Evolutionary conservation across 2,888 invertebrate species (phyloP), one percentile per base, ranked within the genome.

Genomic region (Dryobotodes eremita): DNA sequence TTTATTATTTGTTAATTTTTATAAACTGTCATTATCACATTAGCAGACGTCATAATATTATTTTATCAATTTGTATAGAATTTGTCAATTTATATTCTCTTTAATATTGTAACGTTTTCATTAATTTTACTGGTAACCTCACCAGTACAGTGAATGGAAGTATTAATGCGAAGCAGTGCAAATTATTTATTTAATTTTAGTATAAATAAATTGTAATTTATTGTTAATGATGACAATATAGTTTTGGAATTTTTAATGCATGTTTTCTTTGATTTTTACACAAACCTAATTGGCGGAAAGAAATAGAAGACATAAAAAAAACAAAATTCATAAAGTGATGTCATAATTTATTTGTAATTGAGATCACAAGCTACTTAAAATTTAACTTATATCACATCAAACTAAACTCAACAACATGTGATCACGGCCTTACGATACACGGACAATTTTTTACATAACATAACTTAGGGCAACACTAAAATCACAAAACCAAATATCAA

Each of bases 281-380:
- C 15, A 31, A 64, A 17, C 23, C 15, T 10, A 0, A 61, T 57
- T 2, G 1, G 6, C 7, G 46, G 71, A 64, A 13, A 75, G 31
- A 72, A 69, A 10, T 0, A 59, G n/a, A 6, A 61, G 1, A 36
- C 0, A 15, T 15, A 50, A 71, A 26, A 78, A 66, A 79, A 80
- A 85, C 61, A 73, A 86, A 80, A 85, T 78, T 71, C 20, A 85
- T 76, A 80, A 62, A 77, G 88, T 85, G 89, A 93, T 95, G 95
- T 94, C 85, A 93, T 91, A 92, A 92, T 94, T 94, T 95, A 94
- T 95, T 95, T 86, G 89, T 92, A 92, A 94, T 91, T 96, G 96
- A 96, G 96, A 96, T 96, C 96, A 96, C 96, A 95, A 95, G 90
- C 92, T 92, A 95, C 94, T 93, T 94, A 92, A 82, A 93, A 93